phyloP scores from a whole-genome alignment of 2,888 invertebrate genomes.

The Limnephilus lunatus region DNA sequence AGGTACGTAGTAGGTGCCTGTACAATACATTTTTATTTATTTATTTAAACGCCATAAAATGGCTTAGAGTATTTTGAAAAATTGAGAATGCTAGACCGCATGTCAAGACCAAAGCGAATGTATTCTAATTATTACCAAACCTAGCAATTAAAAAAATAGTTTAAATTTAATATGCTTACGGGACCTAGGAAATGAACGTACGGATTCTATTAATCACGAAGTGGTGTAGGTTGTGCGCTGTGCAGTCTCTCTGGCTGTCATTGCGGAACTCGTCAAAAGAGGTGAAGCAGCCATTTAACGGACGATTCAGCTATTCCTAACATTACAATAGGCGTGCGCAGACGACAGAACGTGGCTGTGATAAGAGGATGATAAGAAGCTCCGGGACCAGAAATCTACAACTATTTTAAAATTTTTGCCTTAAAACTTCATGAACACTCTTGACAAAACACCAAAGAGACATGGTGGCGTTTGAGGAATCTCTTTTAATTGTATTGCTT shows the following conservation, averaged over 20 bases:
- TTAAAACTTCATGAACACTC: neutral
- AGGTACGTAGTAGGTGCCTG: no score
- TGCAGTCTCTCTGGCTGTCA: slow-evolving; percentile 18
- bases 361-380: slow-evolving; percentile 48
- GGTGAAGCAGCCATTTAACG: slow-evolving; percentile 43
- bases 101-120: no score
- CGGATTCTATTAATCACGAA: neutral
- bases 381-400: neutral
- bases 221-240: neutral
- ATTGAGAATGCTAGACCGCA: no score
- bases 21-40: no score
- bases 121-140: no score
- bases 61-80: no score
- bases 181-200: no score
- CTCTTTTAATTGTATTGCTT: neutral
- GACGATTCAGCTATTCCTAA: slow-evolving; percentile 35
- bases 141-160: no score
- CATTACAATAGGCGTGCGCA: slow-evolving; percentile 45
- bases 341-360: slow-evolving; percentile 44
- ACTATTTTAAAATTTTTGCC: neutral
- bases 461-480: neutral
- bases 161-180: no score
- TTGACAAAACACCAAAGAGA: neutral
- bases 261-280: slow-evolving; percentile 45
- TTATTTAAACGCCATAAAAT: no score